Conservation (phyloP, 2,888 invertebrate genomes). For the Nebria brevicollis region DNA sequence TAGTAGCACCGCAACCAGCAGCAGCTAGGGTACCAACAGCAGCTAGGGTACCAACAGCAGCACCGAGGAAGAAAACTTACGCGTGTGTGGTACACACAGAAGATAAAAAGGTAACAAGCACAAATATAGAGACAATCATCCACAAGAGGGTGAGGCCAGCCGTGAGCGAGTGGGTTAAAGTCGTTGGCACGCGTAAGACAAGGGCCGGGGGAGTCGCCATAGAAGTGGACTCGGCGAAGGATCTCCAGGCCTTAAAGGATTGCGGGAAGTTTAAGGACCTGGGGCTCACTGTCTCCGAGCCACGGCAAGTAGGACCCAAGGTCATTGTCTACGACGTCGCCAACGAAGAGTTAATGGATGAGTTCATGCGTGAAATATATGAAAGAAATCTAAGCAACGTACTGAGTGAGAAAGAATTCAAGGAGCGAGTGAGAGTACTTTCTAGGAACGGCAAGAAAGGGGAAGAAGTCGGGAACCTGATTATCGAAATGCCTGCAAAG, state of each 20-base stretch:
- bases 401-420: background rate
- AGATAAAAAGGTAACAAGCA: no score
- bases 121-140: no score
- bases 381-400: background rate
- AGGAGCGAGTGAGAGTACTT: background rate
- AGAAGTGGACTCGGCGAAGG: background rate
- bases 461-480: background rate
- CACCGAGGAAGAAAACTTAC: no score
- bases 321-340: background rate
- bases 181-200: background rate
- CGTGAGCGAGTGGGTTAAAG: background rate
- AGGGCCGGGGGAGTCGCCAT: background rate
- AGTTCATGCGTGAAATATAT: background rate
- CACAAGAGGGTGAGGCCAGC: background rate
- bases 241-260: background rate
- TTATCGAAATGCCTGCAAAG: background rate
- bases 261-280: background rate
- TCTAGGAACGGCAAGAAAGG: background rate
- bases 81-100: no score
- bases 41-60: no score
- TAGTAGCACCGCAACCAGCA: no score
- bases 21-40: no score
- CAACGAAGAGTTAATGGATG: background rate
- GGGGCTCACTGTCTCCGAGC: background rate
- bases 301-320: background rate